Percentiles rank a stretch among this genome's conserved stretches.
Conservation (phyloP, 2,797 vertebrate genomes). For the Anabas testudineus region DNA sequence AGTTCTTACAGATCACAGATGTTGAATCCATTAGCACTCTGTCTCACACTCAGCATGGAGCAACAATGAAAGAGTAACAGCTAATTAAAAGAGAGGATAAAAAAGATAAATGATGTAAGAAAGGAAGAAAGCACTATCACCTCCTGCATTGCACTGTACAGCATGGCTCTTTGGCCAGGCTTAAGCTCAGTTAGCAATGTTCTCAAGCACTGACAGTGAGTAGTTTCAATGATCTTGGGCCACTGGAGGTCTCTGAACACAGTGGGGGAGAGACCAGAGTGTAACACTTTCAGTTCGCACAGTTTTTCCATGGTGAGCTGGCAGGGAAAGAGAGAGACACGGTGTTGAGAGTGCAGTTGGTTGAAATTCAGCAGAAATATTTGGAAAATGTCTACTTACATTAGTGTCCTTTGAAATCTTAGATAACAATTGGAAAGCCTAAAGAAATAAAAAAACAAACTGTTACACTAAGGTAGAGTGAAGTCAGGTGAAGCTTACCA, state of each 20-base stretch:
- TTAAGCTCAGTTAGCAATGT: slow-evolving; percentile 82
- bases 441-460: slow-evolving; percentile 31
- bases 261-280: slow-evolving; percentile 85
- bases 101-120: slow-evolving; percentile 20
- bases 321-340: slow-evolving; percentile 39
- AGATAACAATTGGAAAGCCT: slow-evolving; percentile 88
- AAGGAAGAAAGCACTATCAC: slow-evolving; percentile 51
- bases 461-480: background rate
- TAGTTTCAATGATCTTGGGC: slow-evolving; percentile 66
- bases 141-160: slow-evolving; percentile 86
- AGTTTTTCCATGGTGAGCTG: slow-evolving; percentile 84
- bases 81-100: slow-evolving; percentile 21
- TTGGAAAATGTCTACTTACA: slow-evolving; percentile 81
- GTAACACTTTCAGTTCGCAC: slow-evolving; percentile 86
- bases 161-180: slow-evolving; percentile 84
- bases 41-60: background rate
- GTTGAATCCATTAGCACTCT: background rate
- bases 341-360: slow-evolving; percentile 21
- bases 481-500: background rate
- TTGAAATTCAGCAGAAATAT: slow-evolving; percentile 25
- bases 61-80: background rate
- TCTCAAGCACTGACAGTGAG: slow-evolving; percentile 86
- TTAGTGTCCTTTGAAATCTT: slow-evolving; percentile 83
- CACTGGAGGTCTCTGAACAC: slow-evolving; percentile 81
- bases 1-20: background rate